phyloP scores from a whole-genome alignment of 2,797 vertebrate species.

The Chelon labrosus region DNA sequence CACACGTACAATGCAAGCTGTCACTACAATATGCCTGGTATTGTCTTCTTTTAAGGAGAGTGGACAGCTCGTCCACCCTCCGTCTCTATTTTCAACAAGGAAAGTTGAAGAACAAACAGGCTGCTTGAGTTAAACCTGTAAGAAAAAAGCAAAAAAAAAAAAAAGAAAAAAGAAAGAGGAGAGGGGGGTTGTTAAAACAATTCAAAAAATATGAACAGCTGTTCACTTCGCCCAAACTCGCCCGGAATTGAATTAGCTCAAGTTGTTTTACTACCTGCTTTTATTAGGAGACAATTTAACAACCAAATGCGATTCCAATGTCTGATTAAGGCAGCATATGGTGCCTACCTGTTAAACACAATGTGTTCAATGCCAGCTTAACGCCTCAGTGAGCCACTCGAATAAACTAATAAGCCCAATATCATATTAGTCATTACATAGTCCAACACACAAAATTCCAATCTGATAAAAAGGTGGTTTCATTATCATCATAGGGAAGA shows the following conservation, averaged over 20 bases:
- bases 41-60: constrained; percentile 83
- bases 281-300: constrained; percentile 83
- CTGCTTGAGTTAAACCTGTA: constrained; percentile 69
- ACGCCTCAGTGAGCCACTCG: constrained; percentile 77
- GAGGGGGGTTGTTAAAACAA: constrained; percentile 72
- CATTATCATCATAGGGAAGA: constrained; percentile 82
- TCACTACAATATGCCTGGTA: constrained; percentile 82
- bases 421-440: constrained; percentile 86
- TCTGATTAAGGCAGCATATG: constrained; percentile 84
- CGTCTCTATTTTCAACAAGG: constrained; percentile 78
- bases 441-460: constrained; percentile 86
- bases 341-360: constrained; percentile 83
- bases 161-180: constrained; percentile 27
- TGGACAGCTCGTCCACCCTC: constrained; percentile 85
- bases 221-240: constrained; percentile 72
- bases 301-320: constrained; percentile 80
- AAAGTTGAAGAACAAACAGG: constrained; percentile 78
- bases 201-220: constrained; percentile 80
- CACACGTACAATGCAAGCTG: constrained; percentile 80
- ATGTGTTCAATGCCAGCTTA: constrained; percentile 68
- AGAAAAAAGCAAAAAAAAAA: constrained; percentile 14
- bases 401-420: constrained; percentile 82
- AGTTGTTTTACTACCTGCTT: constrained; percentile 82
- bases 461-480: constrained; percentile 86
- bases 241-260: constrained; percentile 77